Base-by-base conservation (phyloP, 2,888 invertebrate genomes). In the Phyllotreta striolata region DNA sequence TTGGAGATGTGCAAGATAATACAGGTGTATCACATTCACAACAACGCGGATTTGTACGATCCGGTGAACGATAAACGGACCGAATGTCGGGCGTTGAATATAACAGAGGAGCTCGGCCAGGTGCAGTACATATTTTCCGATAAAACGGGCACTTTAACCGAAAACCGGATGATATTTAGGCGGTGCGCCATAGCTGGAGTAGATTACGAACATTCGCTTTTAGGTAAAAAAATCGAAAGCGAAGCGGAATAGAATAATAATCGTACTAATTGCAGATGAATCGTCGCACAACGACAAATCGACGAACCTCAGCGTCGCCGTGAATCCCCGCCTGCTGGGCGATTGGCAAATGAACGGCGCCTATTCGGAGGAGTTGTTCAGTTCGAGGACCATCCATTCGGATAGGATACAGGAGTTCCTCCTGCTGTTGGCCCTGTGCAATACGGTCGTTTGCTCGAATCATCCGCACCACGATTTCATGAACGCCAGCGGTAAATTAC, bases 81-180 rank as follows among this genome's bases (percentile, higher is more conserved):
- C 60, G 91, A 96, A 82, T 98, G 97, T 80, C 89, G 96, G 43
- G 96, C 97, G 44, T 86, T 96, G 77, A 98, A 98, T 80, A 97
- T 98, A 69, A 96, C 97, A 0, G 98, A 98, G 81, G 98, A 98
- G 82, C 86, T 98, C 73, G 98, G 98, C 1, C 98, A 98, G 84
- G 86, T 93, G 54, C 91, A 95, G 77, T 97, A 98, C 77, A 87
- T 98, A 69, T 98, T 98, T 83, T 95, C 95, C 7, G 98, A 98
- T 81, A 98, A 98, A 83, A 98, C 98, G 0, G 98, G 98, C 5
- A 98, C 98, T 1, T 83, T 98, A 62, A 98, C 98, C 0, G 97
- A 98, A 82, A 98, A 98, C 81, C 91, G 95, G 81, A 98, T 98
- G 98, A 88, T 96, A 76, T 98, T 98, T 82, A 88, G 95, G 62